Evolutionary conservation across 2,113 vertebrate genomes (phyloP), one percentile per base, ranked within the genome.

Genomic region (Axis porcinus): DNA sequence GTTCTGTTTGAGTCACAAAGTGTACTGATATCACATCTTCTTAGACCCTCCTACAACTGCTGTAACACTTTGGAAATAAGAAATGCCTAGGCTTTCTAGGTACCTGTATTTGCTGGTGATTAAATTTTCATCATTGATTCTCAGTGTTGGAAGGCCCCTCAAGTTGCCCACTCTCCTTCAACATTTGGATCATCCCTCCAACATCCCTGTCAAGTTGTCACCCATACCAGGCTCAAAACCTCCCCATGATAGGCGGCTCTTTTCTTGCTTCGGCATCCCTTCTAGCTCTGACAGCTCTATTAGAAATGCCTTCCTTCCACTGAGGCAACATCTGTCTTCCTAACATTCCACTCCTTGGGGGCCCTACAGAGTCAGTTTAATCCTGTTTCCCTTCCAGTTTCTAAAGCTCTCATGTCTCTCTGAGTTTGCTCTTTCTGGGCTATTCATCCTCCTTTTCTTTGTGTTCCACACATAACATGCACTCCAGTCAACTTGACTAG

Each of bases 201-300:
- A 21, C 4, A 57, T 82, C 15, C 17, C 86, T 91, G 89, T 88
- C 91, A 96, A 91, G 62, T 57, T 97, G 82, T 91, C 91, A 85
- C 21, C 81, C 15, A 79, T 40, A 78, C 50, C 3, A 57, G 45
- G 19, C 60, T 89, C 52, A 74, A 91, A 47, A 95, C 70, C 50
- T 91, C 70, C 27, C 70, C 25, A 2, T 36, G 79, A 83, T 28
- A 57, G 50, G 33, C 5, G 7, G 19, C 15, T 88, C 13, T 74
- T 60, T 87, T 58, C 85, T 52, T 28, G 16, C 57, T 40, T 23
- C 23, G 0, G 17, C 89, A 28, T 43, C 50, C 21, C 64, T 86
- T 74, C 85, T 90, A 1, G 40, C 43, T 79, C 67, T 47, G 40
- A 91, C 58, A 97, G 33, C 40, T 87, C 81, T 36, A 25, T 91